Evolutionary conservation across 2,113 vertebrate genomes (phyloP).

Genomic region (Lates calcarifer): DNA sequence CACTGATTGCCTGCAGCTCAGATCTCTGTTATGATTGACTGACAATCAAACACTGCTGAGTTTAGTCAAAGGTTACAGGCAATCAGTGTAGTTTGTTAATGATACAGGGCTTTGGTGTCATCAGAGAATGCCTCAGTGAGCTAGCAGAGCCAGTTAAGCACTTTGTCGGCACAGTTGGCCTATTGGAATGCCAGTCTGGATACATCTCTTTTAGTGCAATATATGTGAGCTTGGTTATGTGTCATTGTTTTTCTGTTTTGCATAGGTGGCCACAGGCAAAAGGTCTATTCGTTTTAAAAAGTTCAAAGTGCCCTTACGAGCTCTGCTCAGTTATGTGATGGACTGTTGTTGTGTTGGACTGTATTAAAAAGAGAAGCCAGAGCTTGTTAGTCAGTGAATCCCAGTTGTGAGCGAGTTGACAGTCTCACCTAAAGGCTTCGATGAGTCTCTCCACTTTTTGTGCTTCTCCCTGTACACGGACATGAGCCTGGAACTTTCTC

Average conservation of each 20-base stretch:
- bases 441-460: slow-evolving; percentile 99
- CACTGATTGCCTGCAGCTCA: slow-evolving; percentile 64
- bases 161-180: slow-evolving; percentile 23
- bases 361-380: slow-evolving; percentile 42
- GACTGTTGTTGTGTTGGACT: slow-evolving; percentile 41
- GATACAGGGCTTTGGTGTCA: slow-evolving; percentile 62
- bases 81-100: slow-evolving; percentile 75
- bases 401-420: slow-evolving; percentile 38
- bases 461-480: slow-evolving; percentile 96
- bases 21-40: slow-evolving; percentile 64
- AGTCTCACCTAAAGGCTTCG: slow-evolving; percentile 96
- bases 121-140: slow-evolving; percentile 49
- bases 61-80: slow-evolving; percentile 71
- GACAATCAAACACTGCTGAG: slow-evolving; percentile 65
- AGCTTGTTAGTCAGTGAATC: slow-evolving; percentile 31
- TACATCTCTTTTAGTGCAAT: slow-evolving; percentile 27
- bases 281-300: slow-evolving; percentile 40
- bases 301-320: slow-evolving; percentile 31
- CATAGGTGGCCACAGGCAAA: slow-evolving; percentile 55
- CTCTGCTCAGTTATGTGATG: slow-evolving; percentile 35
- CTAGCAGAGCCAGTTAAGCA: slow-evolving; percentile 39
- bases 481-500: slow-evolving; percentile 98
- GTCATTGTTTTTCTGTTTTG: slow-evolving; percentile 45
- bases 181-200: slow-evolving; percentile 49
- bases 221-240: slow-evolving; percentile 26